phyloP scores from a whole-genome alignment of 1,140 invertebrate genomes.

The Pseudachorutes palmiensis region DNA sequence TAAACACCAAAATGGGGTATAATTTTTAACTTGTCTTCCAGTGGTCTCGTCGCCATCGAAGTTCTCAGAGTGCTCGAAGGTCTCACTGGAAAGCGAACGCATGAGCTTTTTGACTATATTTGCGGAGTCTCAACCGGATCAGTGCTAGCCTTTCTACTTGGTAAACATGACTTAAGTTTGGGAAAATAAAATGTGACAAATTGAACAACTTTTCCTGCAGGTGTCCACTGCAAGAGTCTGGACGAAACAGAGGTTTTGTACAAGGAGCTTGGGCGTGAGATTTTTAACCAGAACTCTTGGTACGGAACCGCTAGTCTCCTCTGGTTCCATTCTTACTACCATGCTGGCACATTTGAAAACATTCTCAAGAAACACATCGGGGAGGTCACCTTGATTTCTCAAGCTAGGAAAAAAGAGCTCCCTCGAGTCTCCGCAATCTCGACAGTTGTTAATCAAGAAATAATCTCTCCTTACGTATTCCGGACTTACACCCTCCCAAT shows the following conservation, averaged over 20 bases:
- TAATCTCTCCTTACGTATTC: conserved; percentile 78
- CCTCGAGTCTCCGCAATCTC: conserved; percentile 70
- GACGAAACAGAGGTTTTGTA: conserved; percentile 59
- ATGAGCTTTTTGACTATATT: conserved; percentile 78
- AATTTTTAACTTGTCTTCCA: conserved; percentile 40
- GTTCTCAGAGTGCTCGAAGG: conserved; percentile 67
- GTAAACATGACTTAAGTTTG: conserved; percentile 40
- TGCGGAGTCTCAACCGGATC: conserved; percentile 81
- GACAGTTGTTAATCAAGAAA: conserved; percentile 67
- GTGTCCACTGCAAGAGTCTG: conserved; percentile 52
- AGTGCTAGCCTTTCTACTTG: conserved; percentile 60
- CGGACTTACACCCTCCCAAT: conserved; percentile 77
- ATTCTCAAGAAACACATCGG: conserved; percentile 65
- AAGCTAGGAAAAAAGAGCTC: conserved; percentile 49
- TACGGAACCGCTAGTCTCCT: conserved; percentile 69
- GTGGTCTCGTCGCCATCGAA: conserved; percentile 71
- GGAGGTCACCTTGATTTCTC: conserved; percentile 58
- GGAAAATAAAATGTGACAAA: not conserved
- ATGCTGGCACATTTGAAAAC: conserved; percentile 74
- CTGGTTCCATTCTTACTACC: conserved; percentile 82
- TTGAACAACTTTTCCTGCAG: conserved; percentile 40
- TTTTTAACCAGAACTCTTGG: conserved; percentile 63
- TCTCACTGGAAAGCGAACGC: conserved; percentile 55
- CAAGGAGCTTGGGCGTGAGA: conserved; percentile 56
- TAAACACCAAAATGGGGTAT: conserved; percentile 13